Evolutionary conservation across 2,888 invertebrate genomes (phyloP).

Genomic region (Polyommatus iphigenia): DNA sequence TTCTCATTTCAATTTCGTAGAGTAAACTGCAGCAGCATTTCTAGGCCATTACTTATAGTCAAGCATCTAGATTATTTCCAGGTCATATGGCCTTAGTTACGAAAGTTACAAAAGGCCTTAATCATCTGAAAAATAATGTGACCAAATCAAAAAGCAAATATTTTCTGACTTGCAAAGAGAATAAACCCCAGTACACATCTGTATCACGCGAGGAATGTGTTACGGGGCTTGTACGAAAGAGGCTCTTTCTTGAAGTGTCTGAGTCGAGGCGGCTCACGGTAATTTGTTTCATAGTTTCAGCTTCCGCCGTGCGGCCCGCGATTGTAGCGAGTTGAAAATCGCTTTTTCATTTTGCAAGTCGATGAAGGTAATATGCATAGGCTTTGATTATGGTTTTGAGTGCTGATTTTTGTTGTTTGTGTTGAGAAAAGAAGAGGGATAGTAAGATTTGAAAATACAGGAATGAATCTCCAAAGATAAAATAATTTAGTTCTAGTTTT

Average conservation of each 20-base stretch:
- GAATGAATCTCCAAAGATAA: too few species aligned
- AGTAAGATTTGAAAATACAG: too few species aligned
- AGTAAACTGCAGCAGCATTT: not conserved
- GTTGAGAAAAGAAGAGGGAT: too few species aligned
- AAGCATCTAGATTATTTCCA: not conserved
- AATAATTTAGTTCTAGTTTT: too few species aligned
- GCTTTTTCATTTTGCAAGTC: conserved; percentile 3
- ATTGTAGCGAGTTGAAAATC: not conserved
- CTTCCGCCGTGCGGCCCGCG: not conserved
- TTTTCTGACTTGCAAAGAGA: not conserved
- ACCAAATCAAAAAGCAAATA: not conserved
- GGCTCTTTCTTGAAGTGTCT: conserved; percentile 24
- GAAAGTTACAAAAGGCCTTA: not conserved
- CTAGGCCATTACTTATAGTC: not conserved
- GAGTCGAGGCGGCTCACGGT: conserved; percentile 8
- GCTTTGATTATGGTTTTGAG: not conserved
- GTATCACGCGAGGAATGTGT: conserved; percentile 17
- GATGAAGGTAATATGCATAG: not conserved
- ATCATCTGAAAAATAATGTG: not conserved
- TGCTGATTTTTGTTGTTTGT: not conserved
- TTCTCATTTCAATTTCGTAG: not conserved
- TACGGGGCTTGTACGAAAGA: conserved; percentile 15
- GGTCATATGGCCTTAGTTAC: not conserved
- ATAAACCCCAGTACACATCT: conserved; percentile 3
- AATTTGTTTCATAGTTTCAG: conserved; percentile 25